These are phyloP conservation scores for Pollachius pollachius DNA, from an alignment of 2,113 vertebrate species.

Conservation along the genomic window DNA sequence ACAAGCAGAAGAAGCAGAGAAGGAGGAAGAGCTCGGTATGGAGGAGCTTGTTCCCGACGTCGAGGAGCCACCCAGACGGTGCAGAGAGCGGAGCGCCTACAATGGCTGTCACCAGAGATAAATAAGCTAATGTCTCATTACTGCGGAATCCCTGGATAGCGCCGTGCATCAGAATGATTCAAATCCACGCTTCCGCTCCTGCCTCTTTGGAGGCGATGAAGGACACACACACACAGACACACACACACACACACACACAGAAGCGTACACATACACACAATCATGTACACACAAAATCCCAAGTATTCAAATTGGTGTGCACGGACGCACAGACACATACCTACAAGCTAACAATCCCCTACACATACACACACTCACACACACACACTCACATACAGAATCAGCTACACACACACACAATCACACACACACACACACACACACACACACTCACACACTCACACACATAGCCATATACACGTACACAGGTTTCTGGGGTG, in stretches of 20 bases:
- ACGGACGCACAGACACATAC: not conserved
- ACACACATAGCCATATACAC: too few species aligned
- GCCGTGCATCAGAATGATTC: conserved; percentile 15
- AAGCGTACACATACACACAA: not conserved
- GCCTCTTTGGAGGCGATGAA: too few species aligned
- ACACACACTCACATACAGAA: too few species aligned
- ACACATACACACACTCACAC: conserved; percentile 7
- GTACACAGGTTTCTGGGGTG: too few species aligned
- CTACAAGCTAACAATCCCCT: not conserved
- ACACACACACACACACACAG: conserved; percentile 1
- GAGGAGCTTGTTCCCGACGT: conserved; percentile 10
- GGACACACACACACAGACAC: conserved; percentile 2
- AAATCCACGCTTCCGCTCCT: not conserved
- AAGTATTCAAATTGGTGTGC: too few species aligned
- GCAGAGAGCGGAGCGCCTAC: not conserved
- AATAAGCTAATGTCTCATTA: conserved; percentile 21
- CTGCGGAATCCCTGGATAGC: conserved; percentile 12
- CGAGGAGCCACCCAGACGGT: not conserved
- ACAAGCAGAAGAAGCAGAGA: too few species aligned
- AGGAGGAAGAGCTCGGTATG: not conserved
- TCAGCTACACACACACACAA: not conserved
- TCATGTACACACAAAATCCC: not conserved
- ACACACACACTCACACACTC: too few species aligned
- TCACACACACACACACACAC: too few species aligned
- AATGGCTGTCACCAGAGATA: conserved; percentile 21